phyloP scores from a whole-genome alignment of 1,140 invertebrate genomes.

The Leptinotarsa defecta region DNA sequence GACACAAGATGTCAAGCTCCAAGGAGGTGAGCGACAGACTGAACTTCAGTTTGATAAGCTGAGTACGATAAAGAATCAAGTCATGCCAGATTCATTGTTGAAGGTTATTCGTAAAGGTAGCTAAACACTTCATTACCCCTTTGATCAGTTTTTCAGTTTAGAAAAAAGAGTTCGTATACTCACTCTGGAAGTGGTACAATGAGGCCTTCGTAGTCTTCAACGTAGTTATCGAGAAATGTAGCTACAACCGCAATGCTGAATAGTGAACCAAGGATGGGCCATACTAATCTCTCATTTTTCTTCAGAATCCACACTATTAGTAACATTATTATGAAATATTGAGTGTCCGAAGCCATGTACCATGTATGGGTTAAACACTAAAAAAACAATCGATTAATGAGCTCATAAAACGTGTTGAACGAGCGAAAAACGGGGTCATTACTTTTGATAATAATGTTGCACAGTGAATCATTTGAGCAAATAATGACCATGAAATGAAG shows the following conservation, averaged over 20 bases:
- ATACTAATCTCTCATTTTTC: constrained; percentile 33
- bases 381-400: too few species aligned
- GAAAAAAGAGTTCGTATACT: neutral
- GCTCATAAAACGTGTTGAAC: too few species aligned
- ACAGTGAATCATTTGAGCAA: too few species aligned
- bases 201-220: constrained; percentile 35
- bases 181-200: constrained; percentile 39
- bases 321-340: constrained; percentile 52
- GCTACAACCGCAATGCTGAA: constrained; percentile 27
- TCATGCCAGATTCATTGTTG: too few species aligned
- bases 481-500: too few species aligned
- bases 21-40: neutral
- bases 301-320: constrained; percentile 44
- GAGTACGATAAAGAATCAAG: neutral
- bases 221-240: constrained; percentile 32
- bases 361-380: constrained; percentile 44
- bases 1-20: neutral
- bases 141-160: too few species aligned
- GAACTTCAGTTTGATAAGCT: neutral
- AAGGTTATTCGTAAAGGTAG: too few species aligned
- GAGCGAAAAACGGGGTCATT: too few species aligned
- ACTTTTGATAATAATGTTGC: too few species aligned
- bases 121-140: too few species aligned
- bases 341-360: constrained; percentile 57
- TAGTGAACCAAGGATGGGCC: constrained; percentile 30